Evolutionary conservation across 1,140 invertebrate species (phyloP), one percentile per base, ranked within the genome.

Genomic region (Lanistes nyassanus): DNA sequence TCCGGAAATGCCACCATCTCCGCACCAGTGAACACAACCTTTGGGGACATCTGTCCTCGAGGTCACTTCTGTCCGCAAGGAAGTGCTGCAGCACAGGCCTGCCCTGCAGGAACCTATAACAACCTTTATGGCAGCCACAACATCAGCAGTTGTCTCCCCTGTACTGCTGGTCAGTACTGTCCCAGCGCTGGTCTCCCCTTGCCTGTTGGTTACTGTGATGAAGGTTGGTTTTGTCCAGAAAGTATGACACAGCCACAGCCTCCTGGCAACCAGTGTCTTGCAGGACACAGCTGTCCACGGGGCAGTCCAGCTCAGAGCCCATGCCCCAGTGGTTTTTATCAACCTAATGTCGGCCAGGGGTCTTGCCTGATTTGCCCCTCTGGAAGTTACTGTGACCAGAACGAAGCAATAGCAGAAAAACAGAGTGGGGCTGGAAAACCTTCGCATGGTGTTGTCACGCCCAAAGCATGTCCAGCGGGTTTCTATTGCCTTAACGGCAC

Each of bases 131-230:
- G 75, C 3, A 85, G 82, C 75, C 76, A 86, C 34, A 87, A 87
- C 55, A 75, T 83, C 26, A 82, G 79, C 34, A 84, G 82, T 75
- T 88, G 87, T 76, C 80, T 87, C 3, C 83, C 82, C 6, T 88
- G 87, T 78, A 88, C 84, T 23, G 85, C 85, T 51, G 87, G 87
- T 26, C 82, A 78, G 72, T 88, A 88, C 76, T 88, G 87, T 70
- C 78, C 83, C 21, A 84, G 86, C 34, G 67, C 75, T 51, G 86
- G 86, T 26, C 66, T 84, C 39, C 82, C 75, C 39, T 56, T 85
- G 23, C 87, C 86, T 11, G 82, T 85, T 78, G 85, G 73, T 65
- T 64, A 80, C 62, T 87, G 86, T 82, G 83, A 82, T 75, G 78
- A 77, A 21, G 86, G 86, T 2, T 88, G 85, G 86, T 88, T 83